These are phyloP conservation scores for Drosophila dives DNA, from an alignment of 2,888 invertebrate species.

Conservation along the genomic window DNA sequence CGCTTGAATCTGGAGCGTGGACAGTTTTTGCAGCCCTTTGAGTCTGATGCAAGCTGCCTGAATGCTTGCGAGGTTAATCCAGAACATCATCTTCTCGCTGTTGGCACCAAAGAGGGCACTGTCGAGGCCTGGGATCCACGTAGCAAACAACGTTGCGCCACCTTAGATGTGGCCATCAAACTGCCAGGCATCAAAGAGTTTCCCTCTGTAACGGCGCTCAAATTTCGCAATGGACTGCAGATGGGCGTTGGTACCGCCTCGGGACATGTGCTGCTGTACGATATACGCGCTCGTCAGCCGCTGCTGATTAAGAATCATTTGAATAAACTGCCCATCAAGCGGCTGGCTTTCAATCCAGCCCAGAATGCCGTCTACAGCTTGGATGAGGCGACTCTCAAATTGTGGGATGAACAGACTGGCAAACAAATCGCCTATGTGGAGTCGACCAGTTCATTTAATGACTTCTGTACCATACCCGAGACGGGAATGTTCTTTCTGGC, in stretches of 20 bases:
- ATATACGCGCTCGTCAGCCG: slow-evolving; percentile 96
- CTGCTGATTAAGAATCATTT: slow-evolving; percentile 96
- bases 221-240: slow-evolving; percentile 90
- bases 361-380: slow-evolving; percentile 94
- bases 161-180: slow-evolving; percentile 92
- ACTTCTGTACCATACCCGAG: slow-evolving; percentile 95
- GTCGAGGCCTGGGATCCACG: slow-evolving; percentile 99
- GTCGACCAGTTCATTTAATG: slow-evolving; percentile 93
- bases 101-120: slow-evolving; percentile 95
- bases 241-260: slow-evolving; percentile 96
- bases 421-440: slow-evolving; percentile 97
- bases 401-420: slow-evolving; percentile 96
- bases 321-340: slow-evolving; percentile 95
- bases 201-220: slow-evolving; percentile 89
- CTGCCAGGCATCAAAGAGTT: slow-evolving; percentile 86
- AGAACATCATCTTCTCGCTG: slow-evolving; percentile 93
- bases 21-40: slow-evolving; percentile 94
- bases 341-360: slow-evolving; percentile 92
- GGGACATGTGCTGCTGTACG: slow-evolving; percentile 97
- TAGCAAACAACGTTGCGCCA: slow-evolving; percentile 90
- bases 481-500: slow-evolving; percentile 97
- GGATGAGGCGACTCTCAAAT: slow-evolving; percentile 94
- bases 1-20: slow-evolving; percentile 98
- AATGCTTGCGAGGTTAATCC: slow-evolving; percentile 95
- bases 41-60: slow-evolving; percentile 90